Evolutionary conservation across 2,888 invertebrate genomes (phyloP).

Genomic region (Drosophila mettleri): DNA sequence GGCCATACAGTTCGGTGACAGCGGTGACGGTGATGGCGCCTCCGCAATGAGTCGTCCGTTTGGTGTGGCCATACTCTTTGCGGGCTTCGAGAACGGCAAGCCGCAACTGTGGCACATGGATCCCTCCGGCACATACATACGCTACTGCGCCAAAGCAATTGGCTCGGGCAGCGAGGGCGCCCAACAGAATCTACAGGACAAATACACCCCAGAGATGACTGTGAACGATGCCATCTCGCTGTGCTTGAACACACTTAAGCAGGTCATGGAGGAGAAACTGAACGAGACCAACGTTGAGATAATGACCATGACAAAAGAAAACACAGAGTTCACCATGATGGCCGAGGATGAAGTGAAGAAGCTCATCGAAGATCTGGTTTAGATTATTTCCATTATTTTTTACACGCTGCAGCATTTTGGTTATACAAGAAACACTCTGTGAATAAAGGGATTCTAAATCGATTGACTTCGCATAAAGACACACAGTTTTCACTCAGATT

Average conservation of each 20-base stretch:
- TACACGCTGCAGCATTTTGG: slow-evolving; percentile 26
- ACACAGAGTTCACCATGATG: slow-evolving; percentile 94
- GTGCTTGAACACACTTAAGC: slow-evolving; percentile 93
- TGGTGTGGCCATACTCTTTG: slow-evolving; percentile 99
- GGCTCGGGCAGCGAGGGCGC: slow-evolving; percentile 99
- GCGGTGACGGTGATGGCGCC: slow-evolving; percentile 98
- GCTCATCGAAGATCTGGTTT: slow-evolving; percentile 92
- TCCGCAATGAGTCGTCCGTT: slow-evolving; percentile 98
- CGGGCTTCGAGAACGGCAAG: slow-evolving; percentile 95
- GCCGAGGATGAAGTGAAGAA: slow-evolving; percentile 95
- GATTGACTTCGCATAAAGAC: slow-evolving; percentile 1
- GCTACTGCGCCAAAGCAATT: slow-evolving; percentile 99
- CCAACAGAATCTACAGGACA: slow-evolving; percentile 94
- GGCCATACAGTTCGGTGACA: slow-evolving; percentile 99
- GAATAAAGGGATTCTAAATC: slow-evolving; percentile 79
- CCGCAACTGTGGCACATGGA: slow-evolving; percentile 99
- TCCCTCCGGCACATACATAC: slow-evolving; percentile 99
- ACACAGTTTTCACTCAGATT: background rate
- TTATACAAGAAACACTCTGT: slow-evolving; percentile 45
- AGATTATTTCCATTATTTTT: slow-evolving; percentile 85
- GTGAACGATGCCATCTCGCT: slow-evolving; percentile 96
- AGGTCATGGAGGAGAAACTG: slow-evolving; percentile 99
- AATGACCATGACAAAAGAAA: slow-evolving; percentile 94
- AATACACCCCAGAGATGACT: slow-evolving; percentile 94
- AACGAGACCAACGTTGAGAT: slow-evolving; percentile 99